A percentile compares a stretch with the other conserved stretches of the same genome.
Conservation (phyloP, 2,113 vertebrate species). For the Hemiscyllium ocellatum region DNA sequence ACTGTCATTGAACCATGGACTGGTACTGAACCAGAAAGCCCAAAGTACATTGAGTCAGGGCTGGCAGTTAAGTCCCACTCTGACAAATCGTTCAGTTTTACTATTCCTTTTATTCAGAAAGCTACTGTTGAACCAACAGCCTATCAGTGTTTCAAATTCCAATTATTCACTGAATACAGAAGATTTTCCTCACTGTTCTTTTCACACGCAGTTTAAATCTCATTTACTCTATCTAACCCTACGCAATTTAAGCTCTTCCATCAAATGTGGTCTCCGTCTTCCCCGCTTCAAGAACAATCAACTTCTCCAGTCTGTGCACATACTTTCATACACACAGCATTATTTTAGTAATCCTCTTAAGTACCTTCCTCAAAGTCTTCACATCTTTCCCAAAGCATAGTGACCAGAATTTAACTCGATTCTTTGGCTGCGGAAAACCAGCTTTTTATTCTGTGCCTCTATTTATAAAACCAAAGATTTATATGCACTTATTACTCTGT, state of each 20-base stretch:
- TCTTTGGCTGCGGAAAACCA: background rate
- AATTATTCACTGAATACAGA: background rate
- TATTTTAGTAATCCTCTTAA: background rate
- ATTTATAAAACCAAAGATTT: background rate
- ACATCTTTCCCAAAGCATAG: background rate
- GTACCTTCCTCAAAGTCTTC: background rate
- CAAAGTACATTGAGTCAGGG: background rate
- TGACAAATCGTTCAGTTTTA: background rate
- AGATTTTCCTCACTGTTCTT: background rate
- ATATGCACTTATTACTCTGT: background rate
- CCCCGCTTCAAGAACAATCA: background rate
- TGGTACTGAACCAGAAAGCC: background rate
- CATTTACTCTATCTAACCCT: background rate
- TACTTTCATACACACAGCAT: background rate
- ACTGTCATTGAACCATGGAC: background rate
- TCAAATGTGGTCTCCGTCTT: background rate
- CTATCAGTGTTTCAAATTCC: background rate
- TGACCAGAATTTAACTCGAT: too few relatives aligned
- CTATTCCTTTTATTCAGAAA: background rate
- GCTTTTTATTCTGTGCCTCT: background rate
- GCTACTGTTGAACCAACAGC: background rate
- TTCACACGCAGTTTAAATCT: background rate
- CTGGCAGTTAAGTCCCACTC: background rate
- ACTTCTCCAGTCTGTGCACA: background rate
- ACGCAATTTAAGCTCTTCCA: background rate